A percentile compares a stretch with the other conserved stretches of the same genome.
phyloP scores from a whole-genome alignment of 2,888 invertebrate species.

The Netelia fuscicornis region DNA sequence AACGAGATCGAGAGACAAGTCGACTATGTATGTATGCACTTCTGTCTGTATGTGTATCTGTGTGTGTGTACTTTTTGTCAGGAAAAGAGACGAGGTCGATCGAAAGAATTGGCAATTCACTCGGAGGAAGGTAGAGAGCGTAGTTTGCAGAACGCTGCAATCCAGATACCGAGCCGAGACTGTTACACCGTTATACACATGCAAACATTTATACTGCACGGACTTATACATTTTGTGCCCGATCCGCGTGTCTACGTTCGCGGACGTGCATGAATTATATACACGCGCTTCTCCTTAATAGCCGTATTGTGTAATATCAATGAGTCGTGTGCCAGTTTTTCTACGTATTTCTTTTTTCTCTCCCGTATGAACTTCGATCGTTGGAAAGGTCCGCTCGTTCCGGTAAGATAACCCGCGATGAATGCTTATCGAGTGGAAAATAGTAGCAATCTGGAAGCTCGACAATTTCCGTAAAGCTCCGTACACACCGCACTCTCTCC shows the following conservation, averaged over 20 bases:
- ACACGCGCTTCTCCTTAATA: not conserved
- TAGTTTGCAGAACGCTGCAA: conserved; percentile 40
- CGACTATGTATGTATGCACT: conserved; percentile 1
- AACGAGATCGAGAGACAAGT: conserved; percentile 40
- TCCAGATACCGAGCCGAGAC: conserved; percentile 7
- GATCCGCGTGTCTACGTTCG: too few species aligned
- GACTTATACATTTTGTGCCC: too few species aligned
- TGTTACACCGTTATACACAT: not conserved
- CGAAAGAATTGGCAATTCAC: conserved; percentile 52
- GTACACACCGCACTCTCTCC: conserved; percentile 19
- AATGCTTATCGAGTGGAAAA: conserved; percentile 69
- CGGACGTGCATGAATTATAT: too few species aligned
- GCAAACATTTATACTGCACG: not conserved
- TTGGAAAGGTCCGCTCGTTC: conserved; percentile 18
- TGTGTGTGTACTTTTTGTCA: not conserved
- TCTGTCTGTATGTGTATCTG: not conserved
- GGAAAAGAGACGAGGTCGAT: conserved; percentile 24
- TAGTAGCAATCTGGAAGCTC: conserved; percentile 48
- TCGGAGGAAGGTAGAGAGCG: conserved; percentile 28
- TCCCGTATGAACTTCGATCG: not conserved
- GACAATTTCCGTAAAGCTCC: conserved; percentile 56
- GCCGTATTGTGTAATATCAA: conserved; percentile 47
- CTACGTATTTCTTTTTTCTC: not conserved
- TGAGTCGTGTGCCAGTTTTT: conserved; percentile 36
- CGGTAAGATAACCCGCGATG: conserved; percentile 31